These are phyloP conservation scores for Enteromius argenteus DNA, from an alignment of 2,797 vertebrate genomes.

Conservation along the genomic window DNA sequence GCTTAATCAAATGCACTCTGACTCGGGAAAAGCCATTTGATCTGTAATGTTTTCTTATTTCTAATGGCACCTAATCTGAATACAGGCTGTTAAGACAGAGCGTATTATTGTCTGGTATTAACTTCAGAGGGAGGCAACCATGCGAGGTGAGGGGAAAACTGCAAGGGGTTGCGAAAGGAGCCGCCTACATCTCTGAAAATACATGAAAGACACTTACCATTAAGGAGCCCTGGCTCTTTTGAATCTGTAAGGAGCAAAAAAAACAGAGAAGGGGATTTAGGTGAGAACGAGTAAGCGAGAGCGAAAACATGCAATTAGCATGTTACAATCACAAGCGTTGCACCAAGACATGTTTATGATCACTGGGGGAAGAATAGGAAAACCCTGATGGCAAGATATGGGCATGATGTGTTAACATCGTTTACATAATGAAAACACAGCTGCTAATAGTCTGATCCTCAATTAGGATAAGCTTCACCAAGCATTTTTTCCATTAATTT, in stretches of 20 bases:
- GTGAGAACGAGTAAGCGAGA: constrained; percentile 13
- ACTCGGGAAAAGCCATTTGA: constrained; percentile 87
- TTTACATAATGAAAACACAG: constrained; percentile 99
- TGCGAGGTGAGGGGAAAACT: constrained; percentile 88
- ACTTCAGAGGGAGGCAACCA: constrained; percentile 92
- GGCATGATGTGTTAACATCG: constrained; percentile 96
- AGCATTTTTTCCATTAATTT: constrained; percentile 91
- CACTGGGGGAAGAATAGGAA: constrained; percentile 98
- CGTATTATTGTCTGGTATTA: constrained; percentile 87
- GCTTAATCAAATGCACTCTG: constrained; percentile 96
- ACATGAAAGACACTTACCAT: constrained; percentile 90
- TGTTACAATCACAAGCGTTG: constrained; percentile 99
- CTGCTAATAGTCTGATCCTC: constrained; percentile 98
- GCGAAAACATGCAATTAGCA: constrained; percentile 95
- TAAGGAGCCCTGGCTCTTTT: constrained; percentile 99
- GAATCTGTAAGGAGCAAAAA: constrained; percentile 89
- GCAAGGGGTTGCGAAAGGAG: constrained; percentile 51
- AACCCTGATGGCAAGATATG: constrained; percentile 99
- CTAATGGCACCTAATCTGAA: constrained; percentile 95
- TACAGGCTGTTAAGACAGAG: constrained; percentile 94
- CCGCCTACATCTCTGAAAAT: constrained; percentile 45
- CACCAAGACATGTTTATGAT: constrained; percentile 99
- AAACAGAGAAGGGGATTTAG: constrained; percentile 73
- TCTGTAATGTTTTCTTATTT: constrained; percentile 93
- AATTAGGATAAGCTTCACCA: constrained; percentile 81